phyloP scores from a whole-genome alignment of 2,888 invertebrate genomes.

The Hydroisotoma schaefferi region DNA sequence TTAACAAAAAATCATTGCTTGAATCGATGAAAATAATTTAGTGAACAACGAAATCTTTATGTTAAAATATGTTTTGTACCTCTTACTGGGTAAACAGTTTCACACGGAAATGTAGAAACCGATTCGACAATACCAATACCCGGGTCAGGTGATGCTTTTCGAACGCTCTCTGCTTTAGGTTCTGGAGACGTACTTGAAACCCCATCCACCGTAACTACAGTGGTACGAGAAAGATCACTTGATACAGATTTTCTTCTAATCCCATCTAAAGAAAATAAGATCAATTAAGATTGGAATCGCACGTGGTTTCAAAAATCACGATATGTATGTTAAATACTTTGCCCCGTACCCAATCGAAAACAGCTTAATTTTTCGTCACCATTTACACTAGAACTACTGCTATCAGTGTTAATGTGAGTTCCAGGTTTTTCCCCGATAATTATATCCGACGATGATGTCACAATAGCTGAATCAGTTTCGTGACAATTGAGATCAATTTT shows the following conservation, averaged over 20 bases:
- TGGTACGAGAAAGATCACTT: not conserved
- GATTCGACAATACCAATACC: slow-evolving; percentile 39
- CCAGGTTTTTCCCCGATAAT: slow-evolving; percentile 43
- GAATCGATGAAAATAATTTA: not conserved
- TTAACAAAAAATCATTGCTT: not conserved
- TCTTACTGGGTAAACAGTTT: slow-evolving; percentile 7
- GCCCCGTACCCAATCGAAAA: slow-evolving; percentile 43
- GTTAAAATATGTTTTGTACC: no score
- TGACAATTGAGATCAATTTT: slow-evolving; percentile 49
- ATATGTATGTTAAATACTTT: no score
- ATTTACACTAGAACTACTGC: slow-evolving; percentile 36
- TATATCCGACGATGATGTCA: slow-evolving; percentile 48
- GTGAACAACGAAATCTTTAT: no score
- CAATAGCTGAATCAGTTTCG: slow-evolving; percentile 49
- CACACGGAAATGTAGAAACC: slow-evolving; percentile 26
- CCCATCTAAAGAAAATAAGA: not conserved
- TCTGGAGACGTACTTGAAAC: slow-evolving; percentile 48
- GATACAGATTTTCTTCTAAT: slow-evolving; percentile 1
- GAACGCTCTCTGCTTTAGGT: slow-evolving; percentile 48
- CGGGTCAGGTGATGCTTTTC: slow-evolving; percentile 47
- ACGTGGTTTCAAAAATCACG: not conserved
- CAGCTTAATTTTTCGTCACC: slow-evolving; percentile 44
- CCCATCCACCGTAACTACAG: slow-evolving; percentile 36
- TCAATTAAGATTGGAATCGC: not conserved
- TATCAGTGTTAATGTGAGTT: slow-evolving; percentile 36